Percentiles rank a stretch among this genome's conserved stretches.
Evolutionary conservation across 2,888 invertebrate genomes (phyloP).

Genomic region (Tiliacea citrago): DNA sequence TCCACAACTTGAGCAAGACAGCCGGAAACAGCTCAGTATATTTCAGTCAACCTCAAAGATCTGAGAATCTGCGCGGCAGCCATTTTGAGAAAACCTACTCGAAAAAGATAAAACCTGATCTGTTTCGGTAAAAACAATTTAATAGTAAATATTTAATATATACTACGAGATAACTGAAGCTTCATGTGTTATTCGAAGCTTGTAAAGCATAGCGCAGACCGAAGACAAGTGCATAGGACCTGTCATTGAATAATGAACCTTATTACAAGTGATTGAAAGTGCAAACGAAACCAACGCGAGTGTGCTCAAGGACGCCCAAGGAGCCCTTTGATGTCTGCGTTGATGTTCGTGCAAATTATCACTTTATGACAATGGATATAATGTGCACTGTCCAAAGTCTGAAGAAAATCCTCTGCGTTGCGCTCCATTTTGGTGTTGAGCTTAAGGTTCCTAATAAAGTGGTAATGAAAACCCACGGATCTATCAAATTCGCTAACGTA

Average conservation of each 20-base stretch:
- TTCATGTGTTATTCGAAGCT: conserved; percentile 29
- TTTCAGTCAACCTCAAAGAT: not conserved
- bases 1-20: not conserved
- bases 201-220: conserved; percentile 10
- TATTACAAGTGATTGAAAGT: conserved; percentile 6
- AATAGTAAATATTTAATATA: conserved; percentile 29
- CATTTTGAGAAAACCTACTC: conserved; percentile 1
- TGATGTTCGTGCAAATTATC: conserved; percentile 16
- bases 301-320: conserved; percentile 22
- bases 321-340: conserved; percentile 38
- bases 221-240: conserved; percentile 13
- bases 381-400: not conserved
- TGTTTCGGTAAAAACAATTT: conserved; percentile 1
- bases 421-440: conserved; percentile 23
- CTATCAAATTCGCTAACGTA: conserved; percentile 35
- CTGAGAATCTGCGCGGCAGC: not conserved
- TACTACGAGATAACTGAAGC: conserved; percentile 20
- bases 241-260: conserved; percentile 20
- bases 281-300: conserved; percentile 6
- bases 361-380: conserved; percentile 12
- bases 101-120: not conserved
- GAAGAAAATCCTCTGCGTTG: conserved; percentile 7
- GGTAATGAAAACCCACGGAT: conserved; percentile 29
- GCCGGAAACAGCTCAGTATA: not conserved
- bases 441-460: conserved; percentile 39